Conservation (phyloP, 2,888 invertebrate species). For the Esperia sulphurella region DNA sequence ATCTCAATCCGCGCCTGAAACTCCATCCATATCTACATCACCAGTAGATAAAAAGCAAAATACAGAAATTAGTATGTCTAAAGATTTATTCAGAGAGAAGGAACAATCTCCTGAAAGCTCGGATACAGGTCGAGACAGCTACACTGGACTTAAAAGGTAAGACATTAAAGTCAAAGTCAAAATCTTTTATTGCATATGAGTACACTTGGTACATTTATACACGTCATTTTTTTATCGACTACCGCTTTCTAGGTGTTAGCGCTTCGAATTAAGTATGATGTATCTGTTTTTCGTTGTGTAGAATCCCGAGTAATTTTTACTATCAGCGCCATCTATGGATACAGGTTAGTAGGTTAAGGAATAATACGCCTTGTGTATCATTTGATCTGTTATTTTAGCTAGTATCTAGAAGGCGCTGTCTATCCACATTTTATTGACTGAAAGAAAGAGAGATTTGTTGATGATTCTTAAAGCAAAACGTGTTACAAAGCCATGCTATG, state of each 20-base stretch:
- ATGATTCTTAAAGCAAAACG: too few relatives aligned
- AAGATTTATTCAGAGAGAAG: conserved; percentile 16
- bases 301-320: background rate
- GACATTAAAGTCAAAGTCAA: too few relatives aligned
- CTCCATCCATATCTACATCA: conserved; percentile 24
- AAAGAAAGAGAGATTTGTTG: too few relatives aligned
- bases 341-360: background rate
- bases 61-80: conserved; percentile 19
- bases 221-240: too few relatives aligned
- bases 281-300: background rate
- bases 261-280: too few relatives aligned
- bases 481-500: too few relatives aligned
- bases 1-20: conserved; percentile 25
- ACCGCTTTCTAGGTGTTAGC: too few relatives aligned
- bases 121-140: conserved; percentile 36
- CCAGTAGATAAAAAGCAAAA: conserved; percentile 24
- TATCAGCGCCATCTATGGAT: background rate
- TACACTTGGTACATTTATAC: too few relatives aligned
- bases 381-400: background rate
- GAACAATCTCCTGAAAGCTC: conserved; percentile 34
- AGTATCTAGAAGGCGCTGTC: background rate
- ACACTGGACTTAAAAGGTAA: conserved; percentile 44
- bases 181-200: too few relatives aligned
- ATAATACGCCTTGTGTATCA: background rate
- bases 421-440: too few relatives aligned